Evolutionary conservation across 2,888 invertebrate genomes (phyloP).

Genomic region (Metallyticus violacea): DNA sequence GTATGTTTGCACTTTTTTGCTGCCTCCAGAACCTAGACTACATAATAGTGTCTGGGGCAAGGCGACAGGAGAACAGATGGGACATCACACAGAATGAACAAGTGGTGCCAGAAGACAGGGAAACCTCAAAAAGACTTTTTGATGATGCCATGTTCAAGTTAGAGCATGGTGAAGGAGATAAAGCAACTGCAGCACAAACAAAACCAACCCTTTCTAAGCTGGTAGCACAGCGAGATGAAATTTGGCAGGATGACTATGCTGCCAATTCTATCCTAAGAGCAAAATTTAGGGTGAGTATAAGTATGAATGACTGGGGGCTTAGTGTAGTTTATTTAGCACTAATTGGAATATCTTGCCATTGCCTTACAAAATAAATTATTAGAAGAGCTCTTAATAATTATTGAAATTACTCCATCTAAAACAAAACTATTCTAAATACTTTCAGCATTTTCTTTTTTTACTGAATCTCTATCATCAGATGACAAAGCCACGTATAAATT

Average conservation of each 20-base stretch:
- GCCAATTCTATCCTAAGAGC: conserved; percentile 83
- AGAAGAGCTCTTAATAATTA: too few species aligned
- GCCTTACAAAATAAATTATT: too few species aligned
- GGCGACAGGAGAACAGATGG: conserved; percentile 97
- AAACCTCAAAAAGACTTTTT: conserved; percentile 81
- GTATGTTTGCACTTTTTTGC: background rate
- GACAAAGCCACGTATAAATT: too few species aligned
- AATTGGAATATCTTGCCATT: too few species aligned
- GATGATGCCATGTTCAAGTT: conserved; percentile 98
- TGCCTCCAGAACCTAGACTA: conserved; percentile 89
- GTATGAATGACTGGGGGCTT: background rate
- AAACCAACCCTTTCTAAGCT: conserved; percentile 73
- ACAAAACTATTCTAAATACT: too few species aligned
- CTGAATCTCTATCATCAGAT: too few species aligned
- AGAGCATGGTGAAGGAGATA: conserved; percentile 87
- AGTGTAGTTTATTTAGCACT: background rate
- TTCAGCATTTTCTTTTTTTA: too few species aligned
- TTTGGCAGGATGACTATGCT: conserved; percentile 90
- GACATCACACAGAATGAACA: conserved; percentile 96
- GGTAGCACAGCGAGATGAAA: conserved; percentile 72
- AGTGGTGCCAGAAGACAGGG: conserved; percentile 87
- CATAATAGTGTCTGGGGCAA: conserved; percentile 89
- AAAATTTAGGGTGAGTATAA: conserved; percentile 72
- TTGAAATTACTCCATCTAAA: too few species aligned
- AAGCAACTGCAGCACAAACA: conserved; percentile 63